Evolutionary conservation across 2,888 invertebrate genomes (phyloP), one percentile per base, ranked within the genome.

Genomic region (Limnephilus rhombicus): DNA sequence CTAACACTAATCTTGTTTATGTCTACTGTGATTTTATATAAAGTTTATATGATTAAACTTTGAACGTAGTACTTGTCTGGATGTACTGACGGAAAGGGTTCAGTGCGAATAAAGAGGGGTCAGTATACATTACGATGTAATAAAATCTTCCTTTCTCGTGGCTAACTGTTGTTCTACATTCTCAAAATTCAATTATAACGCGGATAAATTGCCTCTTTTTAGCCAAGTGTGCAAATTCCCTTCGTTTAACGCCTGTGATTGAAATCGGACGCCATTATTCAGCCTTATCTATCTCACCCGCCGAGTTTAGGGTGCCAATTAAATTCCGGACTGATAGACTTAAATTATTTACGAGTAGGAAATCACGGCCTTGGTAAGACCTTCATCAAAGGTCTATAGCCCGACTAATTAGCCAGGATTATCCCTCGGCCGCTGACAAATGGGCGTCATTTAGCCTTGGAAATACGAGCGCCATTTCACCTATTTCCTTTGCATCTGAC

Each of bases 401-500:
- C 80, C 83, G 87, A 90, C 92, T 91, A 92, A 92, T 92, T 91
- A 91, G 90, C 91, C 68, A 80, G 92, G 92, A 91, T 92, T 92
- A 92, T 92, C 91, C 91, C 89, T 90, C 85, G 81, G 91, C 92
- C 68, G 53, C 92, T 91, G 92, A 92, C 91, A 92, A 92, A 92
- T 91, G 85, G 87, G 87, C 90, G 87, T 92, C 90, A 88, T 90
- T 92, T 92, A 90, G 53, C 53, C 53, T 0, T 12, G 3, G 53
- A 87, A 85, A 85, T 85, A 41, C 85, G 85, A 85, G 37, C 5
- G 41, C 34, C 41, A 41, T 24, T 83, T 85, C 18, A 41, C 18
- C 41, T 12, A 34, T 12, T 85, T 85, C 41, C 37, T 45, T 85
- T 85, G 31, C 34, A 18, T 18, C 82, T 37, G 24, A 83, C 82